A percentile compares a stretch with the other conserved stretches of the same genome.
Evolutionary conservation across 2,888 invertebrate species (phyloP).

Genomic region (Sphinx pinastri): DNA sequence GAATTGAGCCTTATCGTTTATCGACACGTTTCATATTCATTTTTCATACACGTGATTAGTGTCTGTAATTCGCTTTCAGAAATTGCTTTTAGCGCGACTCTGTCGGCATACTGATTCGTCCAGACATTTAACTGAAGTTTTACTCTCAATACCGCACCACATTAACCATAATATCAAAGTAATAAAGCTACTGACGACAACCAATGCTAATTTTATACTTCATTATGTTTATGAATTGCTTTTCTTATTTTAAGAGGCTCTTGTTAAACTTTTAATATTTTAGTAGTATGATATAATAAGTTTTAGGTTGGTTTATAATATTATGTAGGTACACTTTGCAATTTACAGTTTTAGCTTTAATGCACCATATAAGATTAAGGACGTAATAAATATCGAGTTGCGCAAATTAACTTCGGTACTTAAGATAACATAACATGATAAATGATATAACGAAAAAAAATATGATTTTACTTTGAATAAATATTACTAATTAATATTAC

Average conservation of each 20-base stretch:
- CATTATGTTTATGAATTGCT: background rate
- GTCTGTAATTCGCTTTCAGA: conserved; percentile 19
- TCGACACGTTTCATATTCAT: conserved; percentile 21
- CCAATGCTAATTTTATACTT: conserved; percentile 1
- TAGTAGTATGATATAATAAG: too few relatives aligned
- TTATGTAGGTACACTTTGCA: too few relatives aligned
- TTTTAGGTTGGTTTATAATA: too few relatives aligned
- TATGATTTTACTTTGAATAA: too few relatives aligned
- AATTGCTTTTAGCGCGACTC: conserved; percentile 18
- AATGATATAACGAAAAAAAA: too few relatives aligned
- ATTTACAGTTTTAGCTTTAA: too few relatives aligned
- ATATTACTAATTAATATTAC: too few relatives aligned
- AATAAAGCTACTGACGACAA: background rate
- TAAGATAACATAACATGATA: too few relatives aligned
- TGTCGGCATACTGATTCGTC: conserved; percentile 5
- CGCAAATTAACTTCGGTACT: too few relatives aligned
- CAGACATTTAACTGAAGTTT: background rate
- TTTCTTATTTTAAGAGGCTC: background rate
- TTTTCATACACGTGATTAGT: conserved; percentile 25
- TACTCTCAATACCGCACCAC: background rate
- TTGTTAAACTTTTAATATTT: too few relatives aligned
- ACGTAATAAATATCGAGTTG: too few relatives aligned
- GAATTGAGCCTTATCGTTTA: conserved; percentile 1
- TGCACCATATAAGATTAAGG: too few relatives aligned
- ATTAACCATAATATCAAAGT: background rate